Percentiles rank a stretch among this genome's conserved stretches.
Conservation (phyloP, 2,113 vertebrate species). For the Anser brachyrhynchus region DNA sequence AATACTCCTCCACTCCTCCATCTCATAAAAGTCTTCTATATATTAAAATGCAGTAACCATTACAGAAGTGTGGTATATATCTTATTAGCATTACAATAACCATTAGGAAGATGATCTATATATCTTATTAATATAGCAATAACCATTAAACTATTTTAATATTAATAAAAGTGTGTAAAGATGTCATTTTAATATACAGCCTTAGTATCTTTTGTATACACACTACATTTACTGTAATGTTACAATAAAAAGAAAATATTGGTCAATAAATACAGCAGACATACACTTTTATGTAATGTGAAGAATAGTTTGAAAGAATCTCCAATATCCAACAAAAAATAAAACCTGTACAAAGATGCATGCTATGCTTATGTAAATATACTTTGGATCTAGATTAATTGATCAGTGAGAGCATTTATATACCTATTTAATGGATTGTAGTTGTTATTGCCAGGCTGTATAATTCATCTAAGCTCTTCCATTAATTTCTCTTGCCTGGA, state of each 20-base stretch:
- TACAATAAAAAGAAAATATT: conserved; percentile 34
- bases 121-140: conserved; percentile 50
- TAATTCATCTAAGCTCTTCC: not conserved
- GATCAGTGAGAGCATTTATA: not conserved
- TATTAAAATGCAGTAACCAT: conserved; percentile 54
- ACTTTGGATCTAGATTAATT: not conserved
- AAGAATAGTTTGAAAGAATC: not conserved
- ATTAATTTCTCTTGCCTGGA: not conserved
- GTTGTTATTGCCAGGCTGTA: not conserved
- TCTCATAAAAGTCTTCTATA: conserved; percentile 29
- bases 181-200: conserved; percentile 4
- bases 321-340: not conserved
- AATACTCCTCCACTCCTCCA: not conserved
- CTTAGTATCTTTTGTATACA: not conserved
- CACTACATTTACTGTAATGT: not conserved
- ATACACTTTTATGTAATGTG: not conserved
- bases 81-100: conserved; percentile 64
- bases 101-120: conserved; percentile 35
- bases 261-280: not conserved
- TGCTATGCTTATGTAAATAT: not conserved
- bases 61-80: conserved; percentile 20
- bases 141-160: conserved; percentile 62
- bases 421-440: not conserved
- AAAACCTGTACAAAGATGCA: not conserved
- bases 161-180: conserved; percentile 52